Evolutionary conservation across 2,888 invertebrate species (phyloP).

Genomic region (Protodeltote pygarga): DNA sequence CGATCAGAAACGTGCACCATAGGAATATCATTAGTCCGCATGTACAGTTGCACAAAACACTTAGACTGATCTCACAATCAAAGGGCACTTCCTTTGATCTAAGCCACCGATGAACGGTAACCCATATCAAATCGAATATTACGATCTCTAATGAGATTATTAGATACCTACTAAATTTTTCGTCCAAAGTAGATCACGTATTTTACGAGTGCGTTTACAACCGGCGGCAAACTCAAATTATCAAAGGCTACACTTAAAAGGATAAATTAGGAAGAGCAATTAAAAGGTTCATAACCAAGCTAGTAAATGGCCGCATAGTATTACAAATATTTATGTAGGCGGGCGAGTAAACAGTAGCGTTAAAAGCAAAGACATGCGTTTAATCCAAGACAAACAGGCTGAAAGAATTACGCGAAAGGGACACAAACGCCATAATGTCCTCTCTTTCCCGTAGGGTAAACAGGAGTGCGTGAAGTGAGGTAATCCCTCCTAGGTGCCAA

Average conservation of each 20-base stretch:
- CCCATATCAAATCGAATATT: constrained; percentile 70
- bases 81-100: constrained; percentile 67
- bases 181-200: constrained; percentile 61
- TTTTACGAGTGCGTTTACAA: constrained; percentile 71
- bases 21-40: constrained; percentile 76
- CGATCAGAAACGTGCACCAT: constrained; percentile 83
- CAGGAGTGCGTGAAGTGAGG: constrained; percentile 74
- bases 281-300: constrained; percentile 77
- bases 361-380: constrained; percentile 84
- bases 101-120: constrained; percentile 61
- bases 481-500: constrained; percentile 73
- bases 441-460: constrained; percentile 70
- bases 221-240: constrained; percentile 68
- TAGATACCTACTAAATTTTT: constrained; percentile 57
- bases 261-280: constrained; percentile 80
- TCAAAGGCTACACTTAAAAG: constrained; percentile 75
- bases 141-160: constrained; percentile 69
- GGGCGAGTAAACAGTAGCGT: constrained; percentile 80
- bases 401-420: constrained; percentile 79
- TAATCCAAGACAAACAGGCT: constrained; percentile 83
- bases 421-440: constrained; percentile 76
- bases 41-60: constrained; percentile 79
- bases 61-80: constrained; percentile 68
- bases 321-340: constrained; percentile 81
- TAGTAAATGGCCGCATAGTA: constrained; percentile 76